phyloP scores from a whole-genome alignment of 2,888 invertebrate species.

The Scelioninae gen. 2 region DNA sequence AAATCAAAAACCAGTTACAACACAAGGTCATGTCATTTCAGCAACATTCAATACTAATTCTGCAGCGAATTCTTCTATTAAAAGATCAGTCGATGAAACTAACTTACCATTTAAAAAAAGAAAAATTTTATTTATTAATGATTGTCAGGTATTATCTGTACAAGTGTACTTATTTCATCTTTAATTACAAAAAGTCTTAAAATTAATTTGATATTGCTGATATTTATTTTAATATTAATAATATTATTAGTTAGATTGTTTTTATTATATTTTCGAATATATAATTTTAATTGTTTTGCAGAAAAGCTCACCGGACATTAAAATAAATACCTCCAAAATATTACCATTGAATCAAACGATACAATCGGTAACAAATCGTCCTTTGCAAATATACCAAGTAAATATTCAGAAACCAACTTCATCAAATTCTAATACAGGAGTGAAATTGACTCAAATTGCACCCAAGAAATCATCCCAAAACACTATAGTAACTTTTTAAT shows the following conservation, averaged over 20 bases:
- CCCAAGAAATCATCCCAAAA: neutral
- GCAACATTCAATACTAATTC: neutral
- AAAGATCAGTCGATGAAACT: conserved; percentile 26
- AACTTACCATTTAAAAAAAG: conserved; percentile 43
- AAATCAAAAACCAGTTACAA: neutral
- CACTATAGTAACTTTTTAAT: neutral
- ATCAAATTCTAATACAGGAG: neutral
- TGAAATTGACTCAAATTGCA: neutral
- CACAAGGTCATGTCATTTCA: neutral
- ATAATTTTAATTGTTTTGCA: neutral
- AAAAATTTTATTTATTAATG: conserved; percentile 24
- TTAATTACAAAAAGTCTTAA: no score
- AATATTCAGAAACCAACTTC: neutral
- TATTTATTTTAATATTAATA: no score
- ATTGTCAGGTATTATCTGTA: conserved; percentile 25
- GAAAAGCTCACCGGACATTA: neutral
- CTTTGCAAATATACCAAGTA: neutral
- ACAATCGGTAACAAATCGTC: neutral
- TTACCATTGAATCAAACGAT: neutral
- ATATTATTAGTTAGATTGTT: no score
- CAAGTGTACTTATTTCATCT: no score
- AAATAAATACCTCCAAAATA: neutral
- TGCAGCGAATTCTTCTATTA: neutral
- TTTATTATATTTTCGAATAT: neutral
- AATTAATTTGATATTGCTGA: no score